These are phyloP conservation scores for Tragelaphus eurycerus DNA, from an alignment of 2,797 vertebrate genomes.

Conservation along the genomic window DNA sequence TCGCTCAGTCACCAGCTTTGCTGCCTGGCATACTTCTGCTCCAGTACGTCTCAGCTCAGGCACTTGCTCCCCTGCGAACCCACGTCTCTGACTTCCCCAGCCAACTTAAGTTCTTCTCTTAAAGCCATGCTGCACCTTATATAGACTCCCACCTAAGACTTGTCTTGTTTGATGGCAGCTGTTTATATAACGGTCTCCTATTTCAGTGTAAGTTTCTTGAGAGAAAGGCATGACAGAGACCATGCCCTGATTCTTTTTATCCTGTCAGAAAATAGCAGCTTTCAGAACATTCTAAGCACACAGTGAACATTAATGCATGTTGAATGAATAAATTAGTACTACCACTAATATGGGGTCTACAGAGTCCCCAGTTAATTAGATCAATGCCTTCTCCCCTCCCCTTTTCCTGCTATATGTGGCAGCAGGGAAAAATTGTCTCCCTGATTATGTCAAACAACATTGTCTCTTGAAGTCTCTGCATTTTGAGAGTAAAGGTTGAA, in stretches of 20 bases:
- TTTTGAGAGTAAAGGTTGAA: constrained; percentile 9
- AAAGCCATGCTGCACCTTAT: background rate
- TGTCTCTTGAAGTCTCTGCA: background rate
- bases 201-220: background rate
- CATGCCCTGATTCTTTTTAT: background rate
- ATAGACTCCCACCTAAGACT: background rate
- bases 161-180: background rate
- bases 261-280: background rate
- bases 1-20: background rate
- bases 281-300: background rate
- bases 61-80: background rate
- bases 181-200: background rate
- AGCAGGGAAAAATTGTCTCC: constrained; percentile 13
- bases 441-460: background rate
- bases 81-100: background rate
- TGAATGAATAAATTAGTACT: background rate
- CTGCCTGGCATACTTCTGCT: background rate
- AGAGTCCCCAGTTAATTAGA: background rate
- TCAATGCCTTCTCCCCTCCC: background rate
- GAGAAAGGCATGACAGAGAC: background rate
- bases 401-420: background rate
- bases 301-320: background rate
- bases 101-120: background rate
- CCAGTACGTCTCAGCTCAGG: background rate
- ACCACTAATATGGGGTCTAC: background rate